Base-by-base conservation (phyloP, 92 coral and sea anemone species). In the Epizoanthus scotinus region DNA sequence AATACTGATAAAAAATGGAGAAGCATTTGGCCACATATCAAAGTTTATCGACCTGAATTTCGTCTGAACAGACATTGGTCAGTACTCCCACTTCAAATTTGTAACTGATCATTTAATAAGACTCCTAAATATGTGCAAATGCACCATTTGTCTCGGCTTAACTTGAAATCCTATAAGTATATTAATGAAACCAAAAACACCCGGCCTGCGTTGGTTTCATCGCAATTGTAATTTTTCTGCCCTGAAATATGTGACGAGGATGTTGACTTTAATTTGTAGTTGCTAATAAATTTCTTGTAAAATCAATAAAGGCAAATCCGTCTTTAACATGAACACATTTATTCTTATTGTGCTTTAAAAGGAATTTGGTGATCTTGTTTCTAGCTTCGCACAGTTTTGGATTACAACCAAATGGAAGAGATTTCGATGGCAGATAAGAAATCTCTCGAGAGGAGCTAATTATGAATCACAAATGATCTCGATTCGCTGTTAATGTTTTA, bases 231-330 rank as follows among this genome's bases (percentile, higher is more conserved):
- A 58, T 27, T 10, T 54, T 38, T 75, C 21, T 29, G 9, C 14
- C 56, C 10, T 67, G 40, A 58, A 58, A 38, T 58, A 75, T 36
- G 47, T 58, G 81, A 75, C 24, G 44, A 75, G 38, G 81, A 59
- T 34, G 66, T 75, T 40, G 55, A 40, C 57, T 75, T 38, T 36
- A 59, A 26, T 56, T 55, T 73, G 63, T 26, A 73, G 79, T 26
- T 56, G 49, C 52, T 73, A 31, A 34, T 58, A 40, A 56, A 21
- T 57, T 6, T 74, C 24, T 57, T 20, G 57, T 59, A 58, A 75
- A 59, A 59, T 34, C 38, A 53, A 73, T 55, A 53, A 19, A 27
- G n/a, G 28, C 18, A 3, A 31, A 17, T 29, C 18, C 55, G 55
- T 25, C 2, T 29, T 29, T 28, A 28, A 62, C 40, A 28, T 6